Evolutionary conservation across 2,113 vertebrate genomes (phyloP), one percentile per base, ranked within the genome.

Genomic region (Mugil cephalus): DNA sequence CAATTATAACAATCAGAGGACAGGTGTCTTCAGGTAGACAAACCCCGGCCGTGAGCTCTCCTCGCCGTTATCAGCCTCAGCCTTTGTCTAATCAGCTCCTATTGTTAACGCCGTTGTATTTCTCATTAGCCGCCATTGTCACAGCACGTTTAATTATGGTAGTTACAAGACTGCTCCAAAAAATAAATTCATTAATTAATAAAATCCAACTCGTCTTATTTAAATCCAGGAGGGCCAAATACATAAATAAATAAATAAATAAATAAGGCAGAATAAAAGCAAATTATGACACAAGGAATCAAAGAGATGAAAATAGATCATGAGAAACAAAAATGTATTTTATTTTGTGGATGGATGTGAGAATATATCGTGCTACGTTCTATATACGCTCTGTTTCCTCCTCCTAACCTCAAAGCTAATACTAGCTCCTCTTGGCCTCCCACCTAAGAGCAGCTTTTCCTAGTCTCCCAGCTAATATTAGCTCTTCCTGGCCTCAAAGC

Each of bases 51-150:
- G 69, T 15, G 73, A 77, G 83, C 59, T 54, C 59, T 54, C 58
- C 58, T 19, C n/a, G 36, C 58, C 74, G 72, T 80, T 69, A 88
- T 88, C 87, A 65, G 77, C 73, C 65, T 52, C 24, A 5, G 66
- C 79, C 77, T 87, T 79, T 73, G 79, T 87, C 94, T 90, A 93
- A 94, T 96, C 95, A 95, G 91, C 93, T 30, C 52, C 93, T 93
- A 96, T 97, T 97, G 95, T 95, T 94, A 95, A 94, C 94, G 80
- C 93, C 87, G 91, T 95, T 96, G 95, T 96, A 94, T 95, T 97
- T 92, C 95, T 95, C 95, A 96, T 98, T 97, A 98, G 96, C 94
- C 92, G 92, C 83, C 78, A 94, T 96, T 96, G 96, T 96, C 96
- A 97, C 77, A 84, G 95, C 83, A 91, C 92, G 93, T 90, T 96